phyloP scores from a whole-genome alignment of 2,797 vertebrate species.

The Otus scops region DNA sequence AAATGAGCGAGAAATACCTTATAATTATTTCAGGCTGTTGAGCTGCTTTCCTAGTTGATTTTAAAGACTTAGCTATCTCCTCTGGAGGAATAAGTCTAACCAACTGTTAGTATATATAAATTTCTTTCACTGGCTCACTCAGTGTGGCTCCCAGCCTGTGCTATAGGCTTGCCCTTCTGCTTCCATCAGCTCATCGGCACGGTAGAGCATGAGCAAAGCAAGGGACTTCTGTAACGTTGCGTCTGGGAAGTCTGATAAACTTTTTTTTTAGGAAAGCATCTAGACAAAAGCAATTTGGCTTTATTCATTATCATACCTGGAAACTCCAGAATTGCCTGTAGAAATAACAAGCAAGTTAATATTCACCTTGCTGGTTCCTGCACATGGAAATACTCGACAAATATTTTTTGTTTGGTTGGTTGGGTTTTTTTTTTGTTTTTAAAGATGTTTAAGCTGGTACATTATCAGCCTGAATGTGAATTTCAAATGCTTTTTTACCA shows the following conservation, averaged over 20 bases:
- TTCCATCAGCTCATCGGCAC: not conserved
- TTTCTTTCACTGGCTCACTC: not conserved
- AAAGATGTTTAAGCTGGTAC: not conserved
- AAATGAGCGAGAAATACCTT: not conserved
- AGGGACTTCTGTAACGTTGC: rapidly evolving
- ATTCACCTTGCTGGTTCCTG: not conserved
- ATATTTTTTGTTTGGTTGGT: not conserved
- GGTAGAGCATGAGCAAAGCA: rapidly evolving
- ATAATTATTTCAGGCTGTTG: conserved; percentile 55
- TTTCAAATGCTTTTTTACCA: not conserved
- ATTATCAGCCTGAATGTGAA: not conserved
- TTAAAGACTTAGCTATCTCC: conserved; percentile 20
- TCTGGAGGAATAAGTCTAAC: conserved; percentile 15
- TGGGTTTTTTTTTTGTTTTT: not conserved
- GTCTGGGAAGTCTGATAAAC: not conserved
- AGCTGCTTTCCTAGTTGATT: conserved; percentile 33
- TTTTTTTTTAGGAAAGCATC: not conserved
- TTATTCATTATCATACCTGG: not conserved
- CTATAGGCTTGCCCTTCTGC: not conserved
- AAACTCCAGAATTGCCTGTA: not conserved
- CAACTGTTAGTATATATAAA: not conserved
- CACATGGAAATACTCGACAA: not conserved
- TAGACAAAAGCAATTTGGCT: not conserved
- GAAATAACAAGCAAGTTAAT: rapidly evolving
- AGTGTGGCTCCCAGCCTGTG: conserved; percentile 20